phyloP scores from a whole-genome alignment of 2,888 invertebrate species.

The Amiota communis region DNA sequence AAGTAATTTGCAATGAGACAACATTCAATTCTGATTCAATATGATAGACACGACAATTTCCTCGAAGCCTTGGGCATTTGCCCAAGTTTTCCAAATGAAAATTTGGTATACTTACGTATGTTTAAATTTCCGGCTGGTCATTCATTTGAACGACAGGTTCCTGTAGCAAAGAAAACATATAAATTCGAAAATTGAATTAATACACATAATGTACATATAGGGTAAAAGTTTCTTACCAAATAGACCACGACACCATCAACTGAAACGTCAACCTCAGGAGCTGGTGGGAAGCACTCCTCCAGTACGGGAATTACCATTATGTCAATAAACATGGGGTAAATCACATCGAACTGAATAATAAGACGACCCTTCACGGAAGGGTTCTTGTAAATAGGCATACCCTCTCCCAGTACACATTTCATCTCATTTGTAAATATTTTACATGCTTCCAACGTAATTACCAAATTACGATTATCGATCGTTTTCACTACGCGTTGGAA shows the following conservation, averaged over 20 bases:
- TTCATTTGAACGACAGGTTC: slow-evolving; percentile 86
- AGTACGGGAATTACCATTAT: slow-evolving; percentile 82
- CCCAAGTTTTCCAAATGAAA: no score
- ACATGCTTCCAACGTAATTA: slow-evolving; percentile 87
- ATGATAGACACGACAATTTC: no score
- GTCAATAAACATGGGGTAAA: slow-evolving; percentile 86
- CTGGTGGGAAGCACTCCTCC: slow-evolving; percentile 85
- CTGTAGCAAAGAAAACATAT: slow-evolving; percentile 60
- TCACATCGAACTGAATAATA: slow-evolving; percentile 92
- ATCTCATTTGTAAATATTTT: slow-evolving; percentile 93
- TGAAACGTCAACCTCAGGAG: slow-evolving; percentile 77
- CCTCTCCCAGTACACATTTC: slow-evolving; percentile 92
- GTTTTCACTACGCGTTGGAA: slow-evolving; percentile 94
- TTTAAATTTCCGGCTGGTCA: no score
- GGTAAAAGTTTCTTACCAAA: slow-evolving; percentile 65
- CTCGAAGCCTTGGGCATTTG: no score
- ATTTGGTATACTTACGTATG: no score
- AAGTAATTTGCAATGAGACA: no score
- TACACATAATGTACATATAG: background rate
- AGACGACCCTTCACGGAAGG: slow-evolving; percentile 93
- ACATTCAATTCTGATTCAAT: no score
- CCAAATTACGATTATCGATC: slow-evolving; percentile 90
- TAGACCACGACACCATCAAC: slow-evolving; percentile 71
- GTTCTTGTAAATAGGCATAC: slow-evolving; percentile 96
- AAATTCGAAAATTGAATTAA: slow-evolving; percentile 4